These are phyloP conservation scores for Sipunculus nudus DNA, from an alignment of 2,888 invertebrate genomes.

Conservation along the genomic window DNA sequence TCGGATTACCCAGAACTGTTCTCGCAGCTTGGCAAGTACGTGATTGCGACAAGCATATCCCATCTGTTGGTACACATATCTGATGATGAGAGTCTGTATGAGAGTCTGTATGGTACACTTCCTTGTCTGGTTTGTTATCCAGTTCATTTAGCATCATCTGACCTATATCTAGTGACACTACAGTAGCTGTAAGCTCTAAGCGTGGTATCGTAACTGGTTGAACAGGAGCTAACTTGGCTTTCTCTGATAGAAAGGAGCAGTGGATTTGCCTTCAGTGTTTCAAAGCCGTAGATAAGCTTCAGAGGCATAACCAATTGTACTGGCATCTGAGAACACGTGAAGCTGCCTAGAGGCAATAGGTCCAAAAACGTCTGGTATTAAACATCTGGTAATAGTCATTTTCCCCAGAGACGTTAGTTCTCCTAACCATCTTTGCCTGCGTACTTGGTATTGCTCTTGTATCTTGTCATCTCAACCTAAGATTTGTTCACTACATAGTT, in stretches of 20 bases:
- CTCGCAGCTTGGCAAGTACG: too few relatives aligned
- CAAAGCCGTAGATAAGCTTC: background rate
- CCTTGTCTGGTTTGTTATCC: background rate
- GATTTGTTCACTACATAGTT: constrained; percentile 8
- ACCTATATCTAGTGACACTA: constrained; percentile 3
- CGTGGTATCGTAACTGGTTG: constrained; percentile 18
- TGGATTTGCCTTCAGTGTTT: constrained; percentile 10
- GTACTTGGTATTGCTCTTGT: background rate
- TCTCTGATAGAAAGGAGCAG: constrained; percentile 20
- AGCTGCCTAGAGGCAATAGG: background rate
- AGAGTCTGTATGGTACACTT: constrained; percentile 3
- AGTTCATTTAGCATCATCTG: constrained; percentile 5
- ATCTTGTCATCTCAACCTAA: constrained; percentile 14
- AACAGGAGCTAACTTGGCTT: constrained; percentile 27
- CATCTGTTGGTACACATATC: too few relatives aligned
- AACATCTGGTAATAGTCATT: too few relatives aligned
- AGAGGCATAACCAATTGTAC: background rate
- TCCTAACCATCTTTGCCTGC: too few relatives aligned
- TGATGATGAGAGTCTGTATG: too few relatives aligned
- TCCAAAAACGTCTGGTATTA: constrained; percentile 1
- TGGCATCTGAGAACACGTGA: constrained; percentile 5
- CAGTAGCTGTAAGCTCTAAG: constrained; percentile 9
- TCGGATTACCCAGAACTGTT: too few relatives aligned
- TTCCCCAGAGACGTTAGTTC: too few relatives aligned
- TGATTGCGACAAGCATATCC: too few relatives aligned